Base-by-base conservation (phyloP, 2,797 vertebrate species). In the Lophotriccus pileatus region DNA sequence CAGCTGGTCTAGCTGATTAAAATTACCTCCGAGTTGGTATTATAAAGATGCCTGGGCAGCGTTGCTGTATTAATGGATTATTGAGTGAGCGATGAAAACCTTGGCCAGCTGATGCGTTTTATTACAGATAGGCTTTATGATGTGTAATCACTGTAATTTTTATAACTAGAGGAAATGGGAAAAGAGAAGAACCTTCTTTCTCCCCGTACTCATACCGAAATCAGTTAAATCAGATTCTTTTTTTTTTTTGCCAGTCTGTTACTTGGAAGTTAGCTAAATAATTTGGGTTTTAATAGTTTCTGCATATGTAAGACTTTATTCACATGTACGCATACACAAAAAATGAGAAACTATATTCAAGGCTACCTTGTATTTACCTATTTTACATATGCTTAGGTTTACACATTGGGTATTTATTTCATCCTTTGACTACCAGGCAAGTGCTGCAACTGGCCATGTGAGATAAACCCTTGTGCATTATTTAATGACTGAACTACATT, bases 1-100 rank as follows among this genome's bases (percentile, higher is more conserved):
- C 98, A 98, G 98, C 98, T 98, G 98, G 98, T 98, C 98, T 98
- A 98, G 98, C 98, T 98, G 98, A 98, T 98, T 98, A 98, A 98
- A 98, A 98, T 98, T 98, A 98, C 98, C 98, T 98, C 98, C 68
- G 98, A 98, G 98, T 98, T 98, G 98, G 98, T 98, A 98, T 98
- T 98, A 98, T 98, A 98, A 98, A 98, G 98, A 98, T 98, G 98
- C 98, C 98, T 98, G 98, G 98, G 98, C 98, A 98, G 98, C 97
- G 95, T 94, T 97, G 98, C 98, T 98, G 97, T 98, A 98, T 98
- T 98, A 98, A 98, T 98, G 98, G 98, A 98, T 98, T 98, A 98
- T 98, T 98, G 98, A 98, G 98, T 98, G 98, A 98, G 98, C 97
- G 97, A 98, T 98, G 98, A 98, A 98, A 98, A 98, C 98, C 98